Evolutionary conservation across 2,797 vertebrate genomes (phyloP), one percentile per base, ranked within the genome.

Genomic region (Morus bassanus): DNA sequence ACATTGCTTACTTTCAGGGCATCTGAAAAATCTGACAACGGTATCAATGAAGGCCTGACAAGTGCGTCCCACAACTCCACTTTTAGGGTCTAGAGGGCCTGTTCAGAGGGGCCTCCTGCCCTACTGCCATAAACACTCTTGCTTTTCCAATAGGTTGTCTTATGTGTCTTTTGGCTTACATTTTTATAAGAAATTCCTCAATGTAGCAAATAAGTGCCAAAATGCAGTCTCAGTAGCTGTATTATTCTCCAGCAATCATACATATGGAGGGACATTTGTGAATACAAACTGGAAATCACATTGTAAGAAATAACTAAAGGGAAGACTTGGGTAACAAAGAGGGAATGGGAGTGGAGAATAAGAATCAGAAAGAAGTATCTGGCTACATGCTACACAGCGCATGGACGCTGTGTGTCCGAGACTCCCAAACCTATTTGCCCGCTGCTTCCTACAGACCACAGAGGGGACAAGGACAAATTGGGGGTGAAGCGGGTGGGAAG

Each of bases 401-500:
- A 30, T 3, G 4, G 45, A 84, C 41, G 46, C 45, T 50, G 18
- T 24, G 22, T 30, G 63, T 53, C 64, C 68, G 37, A 87, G 60
- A 61, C 39, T 57, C 59, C 59, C 30, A 59, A 59, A 59, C 1
- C 10, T 50, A 46, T 31, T 33, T 39, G 43, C 37, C 56, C 41
- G 13, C 50, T 43, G 37, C 50, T 43, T 87, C 19, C 50, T 73
- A 48, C 23, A 57, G 43, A 67, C 2, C 2, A 77, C 24, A 65
- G 45, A 54, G 23, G 17, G 28, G 14, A 80, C 28, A 33, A 48
- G 28, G 60, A 51, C 31, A 53, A 84, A 60, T 0, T 30, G 10
- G 21, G 23, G 15, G 25, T 0, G 0, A 72, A 39, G 19, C 0
- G 0, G 21, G 13, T 14, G 19, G 19, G 21, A 28, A 53, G n/a